Percentiles rank a stretch among this genome's conserved stretches.
phyloP scores from a whole-genome alignment of 2,888 invertebrate species.

The Acrocyrtus sp. region DNA sequence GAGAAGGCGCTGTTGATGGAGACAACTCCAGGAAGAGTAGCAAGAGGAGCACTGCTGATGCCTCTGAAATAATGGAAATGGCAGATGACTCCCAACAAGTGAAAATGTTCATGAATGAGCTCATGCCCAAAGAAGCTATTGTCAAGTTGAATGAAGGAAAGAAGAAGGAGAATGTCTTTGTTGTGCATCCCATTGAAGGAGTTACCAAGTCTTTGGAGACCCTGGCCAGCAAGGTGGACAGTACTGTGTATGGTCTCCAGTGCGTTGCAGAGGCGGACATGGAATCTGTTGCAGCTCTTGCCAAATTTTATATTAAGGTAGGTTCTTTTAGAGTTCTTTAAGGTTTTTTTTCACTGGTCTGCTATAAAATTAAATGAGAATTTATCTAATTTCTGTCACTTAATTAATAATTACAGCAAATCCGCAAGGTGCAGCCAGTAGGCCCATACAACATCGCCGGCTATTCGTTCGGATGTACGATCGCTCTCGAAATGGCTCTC shows the following conservation, averaged over 20 bases:
- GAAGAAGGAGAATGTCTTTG: conserved; percentile 66
- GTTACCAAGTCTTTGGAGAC: conserved; percentile 77
- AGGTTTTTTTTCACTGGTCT: too few species aligned
- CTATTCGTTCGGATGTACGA: conserved; percentile 95
- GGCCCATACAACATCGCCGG: conserved; percentile 92
- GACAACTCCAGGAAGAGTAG: conserved; percentile 16
- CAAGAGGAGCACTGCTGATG: conserved; percentile 15
- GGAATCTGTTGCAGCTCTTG: conserved; percentile 77
- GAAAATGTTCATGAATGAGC: conserved; percentile 68
- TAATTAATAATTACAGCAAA: too few species aligned
- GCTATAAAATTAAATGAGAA: too few species aligned
- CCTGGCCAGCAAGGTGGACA: conserved; percentile 78
- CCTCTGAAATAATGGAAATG: conserved; percentile 24
- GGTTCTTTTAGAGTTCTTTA: conserved; percentile 14
- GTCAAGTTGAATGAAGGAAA: conserved; percentile 71
- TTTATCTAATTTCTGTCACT: too few species aligned
- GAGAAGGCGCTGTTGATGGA: conserved; percentile 31
- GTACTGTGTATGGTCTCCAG: conserved; percentile 89
- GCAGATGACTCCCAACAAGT: conserved; percentile 55
- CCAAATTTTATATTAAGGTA: conserved; percentile 75
- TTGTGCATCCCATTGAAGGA: conserved; percentile 91
- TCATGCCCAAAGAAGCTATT: conserved; percentile 80
- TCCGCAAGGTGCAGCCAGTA: conserved; percentile 78
- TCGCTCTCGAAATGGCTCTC: conserved; percentile 94
- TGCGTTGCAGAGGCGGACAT: conserved; percentile 82